phyloP scores from a whole-genome alignment of 2,888 invertebrate species.

The Polydrusus cervinus region DNA sequence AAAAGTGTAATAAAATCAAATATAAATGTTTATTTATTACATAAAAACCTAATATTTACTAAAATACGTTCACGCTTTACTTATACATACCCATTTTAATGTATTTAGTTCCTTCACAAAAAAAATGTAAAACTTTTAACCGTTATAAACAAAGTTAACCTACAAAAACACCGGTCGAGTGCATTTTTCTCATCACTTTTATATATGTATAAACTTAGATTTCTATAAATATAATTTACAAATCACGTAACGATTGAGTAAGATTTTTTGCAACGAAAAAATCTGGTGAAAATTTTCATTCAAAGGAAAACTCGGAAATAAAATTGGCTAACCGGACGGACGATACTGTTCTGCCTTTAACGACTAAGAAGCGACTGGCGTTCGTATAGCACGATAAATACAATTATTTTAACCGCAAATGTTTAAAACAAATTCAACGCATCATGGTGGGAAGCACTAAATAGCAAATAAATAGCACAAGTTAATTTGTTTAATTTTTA shows the following conservation, averaged over 20 bases:
- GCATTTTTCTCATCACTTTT: constrained; percentile 43
- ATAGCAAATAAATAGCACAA: not conserved
- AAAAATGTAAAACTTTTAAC: constrained; percentile 42
- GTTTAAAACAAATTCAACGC: constrained; percentile 23
- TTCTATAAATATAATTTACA: constrained; percentile 26
- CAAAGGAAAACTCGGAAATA: not conserved
- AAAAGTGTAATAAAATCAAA: not conserved
- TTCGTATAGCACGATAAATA: constrained; percentile 27
- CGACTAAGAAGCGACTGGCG: constrained; percentile 32
- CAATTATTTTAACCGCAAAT: constrained; percentile 29
- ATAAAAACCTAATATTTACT: not conserved
- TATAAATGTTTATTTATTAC: constrained; percentile 1
- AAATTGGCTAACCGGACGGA: constrained; percentile 9
- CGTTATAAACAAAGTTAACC: constrained; percentile 54
- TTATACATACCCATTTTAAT: constrained; percentile 47
- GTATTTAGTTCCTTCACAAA: constrained; percentile 34
- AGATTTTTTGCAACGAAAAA: not conserved
- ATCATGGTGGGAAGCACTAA: constrained; percentile 9
- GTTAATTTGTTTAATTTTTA: constrained; percentile 4
- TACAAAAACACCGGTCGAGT: constrained; percentile 47
- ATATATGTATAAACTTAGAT: constrained; percentile 10
- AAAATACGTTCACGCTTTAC: not conserved
- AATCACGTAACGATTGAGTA: constrained; percentile 2
- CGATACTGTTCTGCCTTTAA: not conserved
- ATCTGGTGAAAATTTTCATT: constrained; percentile 9